These are phyloP conservation scores for Vimba vimba DNA, from an alignment of 2,113 vertebrate genomes.

Conservation along the genomic window DNA sequence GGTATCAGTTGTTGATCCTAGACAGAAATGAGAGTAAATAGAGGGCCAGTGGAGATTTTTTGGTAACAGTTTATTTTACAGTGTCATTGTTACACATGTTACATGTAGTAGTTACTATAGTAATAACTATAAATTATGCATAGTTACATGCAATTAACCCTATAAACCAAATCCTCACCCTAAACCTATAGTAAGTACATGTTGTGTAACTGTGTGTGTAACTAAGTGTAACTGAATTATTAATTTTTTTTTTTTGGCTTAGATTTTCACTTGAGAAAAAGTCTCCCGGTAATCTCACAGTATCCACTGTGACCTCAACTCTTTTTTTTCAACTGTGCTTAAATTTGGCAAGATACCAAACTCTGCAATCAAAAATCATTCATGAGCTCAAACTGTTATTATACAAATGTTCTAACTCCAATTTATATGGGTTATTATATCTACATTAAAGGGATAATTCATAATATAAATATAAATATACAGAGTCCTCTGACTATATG, in stretches of 20 bases:
- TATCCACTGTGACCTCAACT: neutral
- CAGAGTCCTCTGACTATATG: neutral
- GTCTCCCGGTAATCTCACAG: neutral
- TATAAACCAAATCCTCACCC: no score
- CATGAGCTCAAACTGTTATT: constrained; percentile 14
- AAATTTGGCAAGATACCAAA: constrained; percentile 8
- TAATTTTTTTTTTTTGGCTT: neutral
- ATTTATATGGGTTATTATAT: neutral
- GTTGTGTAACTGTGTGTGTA: no score
- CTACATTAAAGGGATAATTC: neutral
- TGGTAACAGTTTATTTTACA: no score
- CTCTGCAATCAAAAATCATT: neutral
- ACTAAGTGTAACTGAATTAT: no score
- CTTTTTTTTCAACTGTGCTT: neutral
- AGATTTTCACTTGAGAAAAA: neutral
- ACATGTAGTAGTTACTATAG: no score
- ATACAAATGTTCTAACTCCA: neutral
- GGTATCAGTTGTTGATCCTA: neutral
- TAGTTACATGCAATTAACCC: no score
- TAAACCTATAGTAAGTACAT: no score
- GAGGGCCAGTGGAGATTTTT: neutral
- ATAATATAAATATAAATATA: neutral
- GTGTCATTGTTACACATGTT: no score
- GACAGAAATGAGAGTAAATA: neutral
- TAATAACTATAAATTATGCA: no score